Conservation (phyloP, 2,888 invertebrate species). For the Corythucha ciliata region DNA sequence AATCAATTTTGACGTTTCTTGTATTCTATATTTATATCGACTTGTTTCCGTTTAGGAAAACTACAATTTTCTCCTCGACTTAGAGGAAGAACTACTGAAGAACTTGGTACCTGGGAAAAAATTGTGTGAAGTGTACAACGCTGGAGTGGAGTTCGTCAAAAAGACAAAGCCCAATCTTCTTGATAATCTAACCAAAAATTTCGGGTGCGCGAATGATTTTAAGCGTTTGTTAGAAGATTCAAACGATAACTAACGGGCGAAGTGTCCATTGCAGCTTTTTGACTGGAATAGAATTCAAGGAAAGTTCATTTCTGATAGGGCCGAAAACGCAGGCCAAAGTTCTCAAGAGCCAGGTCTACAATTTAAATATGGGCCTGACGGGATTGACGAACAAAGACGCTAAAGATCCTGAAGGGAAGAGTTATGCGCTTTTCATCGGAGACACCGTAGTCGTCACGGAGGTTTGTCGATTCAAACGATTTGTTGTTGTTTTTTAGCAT, state of each 20-base stretch:
- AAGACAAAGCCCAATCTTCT: conserved; percentile 75
- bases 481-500: neutral
- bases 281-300: conserved; percentile 97
- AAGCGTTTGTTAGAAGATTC: neutral
- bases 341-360: conserved; percentile 93
- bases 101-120: conserved; percentile 71
- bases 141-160: conserved; percentile 69
- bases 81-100: conserved; percentile 86
- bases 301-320: conserved; percentile 83
- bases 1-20: conserved; percentile 9
- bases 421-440: conserved; percentile 87
- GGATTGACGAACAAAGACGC: conserved; percentile 74
- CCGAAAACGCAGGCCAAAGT: conserved; percentile 73
- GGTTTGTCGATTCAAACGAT: conserved; percentile 41
- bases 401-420: conserved; percentile 77
- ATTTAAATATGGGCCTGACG: conserved; percentile 85
- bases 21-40: conserved; percentile 4
- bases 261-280: conserved; percentile 66
- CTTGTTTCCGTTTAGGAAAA: conserved; percentile 54
- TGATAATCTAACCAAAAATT: conserved; percentile 85
- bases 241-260: neutral
- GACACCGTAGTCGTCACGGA: conserved; percentile 96
- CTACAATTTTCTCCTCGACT: conserved; percentile 80
- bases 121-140: conserved; percentile 78
- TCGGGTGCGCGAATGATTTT: conserved; percentile 51